These are phyloP conservation scores for Miichthys miiuy DNA, from an alignment of 2,797 vertebrate species.

Conservation along the genomic window DNA sequence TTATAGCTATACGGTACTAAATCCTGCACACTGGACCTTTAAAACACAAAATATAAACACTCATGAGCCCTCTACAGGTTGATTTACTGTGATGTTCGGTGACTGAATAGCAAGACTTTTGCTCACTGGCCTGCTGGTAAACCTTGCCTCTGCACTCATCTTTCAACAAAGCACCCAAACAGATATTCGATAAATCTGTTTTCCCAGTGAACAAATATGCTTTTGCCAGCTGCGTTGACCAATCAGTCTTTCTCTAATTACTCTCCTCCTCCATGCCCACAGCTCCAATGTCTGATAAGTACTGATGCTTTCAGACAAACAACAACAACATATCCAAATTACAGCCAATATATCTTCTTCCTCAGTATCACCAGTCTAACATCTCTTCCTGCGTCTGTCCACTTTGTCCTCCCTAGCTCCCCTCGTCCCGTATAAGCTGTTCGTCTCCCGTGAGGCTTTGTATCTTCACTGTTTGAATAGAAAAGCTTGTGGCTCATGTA, in stretches of 20 bases:
- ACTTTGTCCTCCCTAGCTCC: not conserved
- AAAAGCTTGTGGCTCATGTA: constrained; percentile 3
- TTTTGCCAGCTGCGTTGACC: constrained; percentile 12
- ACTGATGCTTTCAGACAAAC: not conserved
- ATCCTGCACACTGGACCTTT: no score
- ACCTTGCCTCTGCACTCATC: not conserved
- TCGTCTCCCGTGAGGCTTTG: constrained; percentile 15
- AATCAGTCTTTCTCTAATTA: constrained; percentile 28
- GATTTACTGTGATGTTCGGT: not conserved
- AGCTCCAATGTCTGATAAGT: constrained; percentile 7
- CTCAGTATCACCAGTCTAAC: not conserved
- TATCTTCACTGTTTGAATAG: not conserved
- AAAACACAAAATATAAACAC: not conserved
- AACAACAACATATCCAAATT: not conserved
- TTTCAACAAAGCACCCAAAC: constrained; percentile 20
- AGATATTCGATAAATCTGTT: not conserved
- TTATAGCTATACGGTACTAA: no score
- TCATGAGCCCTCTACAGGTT: not conserved
- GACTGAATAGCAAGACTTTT: not conserved
- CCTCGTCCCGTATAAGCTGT: not conserved
- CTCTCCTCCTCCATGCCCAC: constrained; percentile 4
- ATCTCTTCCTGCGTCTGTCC: not conserved
- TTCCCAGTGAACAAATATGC: not conserved
- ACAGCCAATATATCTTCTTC: not conserved
- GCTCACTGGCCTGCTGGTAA: not conserved